A percentile compares a stretch with the other conserved stretches of the same genome.
Evolutionary conservation across 1,140 invertebrate species (phyloP).

Genomic region (Goniozus legneri): DNA sequence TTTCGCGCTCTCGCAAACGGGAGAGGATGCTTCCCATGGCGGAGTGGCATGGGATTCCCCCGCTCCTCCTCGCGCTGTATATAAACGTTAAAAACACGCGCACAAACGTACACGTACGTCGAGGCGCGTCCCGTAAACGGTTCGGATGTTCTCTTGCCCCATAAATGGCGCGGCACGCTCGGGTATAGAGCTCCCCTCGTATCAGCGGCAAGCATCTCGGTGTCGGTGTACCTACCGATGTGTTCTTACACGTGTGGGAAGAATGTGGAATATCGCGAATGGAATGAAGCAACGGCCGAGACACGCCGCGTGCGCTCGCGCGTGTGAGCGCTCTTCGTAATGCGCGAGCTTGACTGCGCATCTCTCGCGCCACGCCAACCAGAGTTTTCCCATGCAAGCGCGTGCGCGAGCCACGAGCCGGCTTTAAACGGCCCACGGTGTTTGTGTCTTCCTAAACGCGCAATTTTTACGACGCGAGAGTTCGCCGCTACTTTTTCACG

Average conservation of each 20-base stretch:
- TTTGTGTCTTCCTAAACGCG: background rate
- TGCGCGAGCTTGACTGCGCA: too few relatives aligned
- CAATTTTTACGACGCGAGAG: background rate
- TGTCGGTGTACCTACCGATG: constrained; percentile 36
- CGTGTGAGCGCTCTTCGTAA: constrained; percentile 19
- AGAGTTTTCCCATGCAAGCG: too few relatives aligned
- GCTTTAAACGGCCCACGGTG: too few relatives aligned
- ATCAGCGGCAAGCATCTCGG: constrained; percentile 46
- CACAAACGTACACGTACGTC: too few relatives aligned
- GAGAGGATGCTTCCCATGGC: too few relatives aligned
- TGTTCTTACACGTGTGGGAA: constrained; percentile 50
- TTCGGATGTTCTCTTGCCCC: constrained; percentile 42
- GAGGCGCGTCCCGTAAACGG: constrained; percentile 35
- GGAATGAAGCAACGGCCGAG: constrained; percentile 46
- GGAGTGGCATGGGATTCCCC: too few relatives aligned
- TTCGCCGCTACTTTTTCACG: too few relatives aligned
- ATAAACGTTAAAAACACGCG: background rate
- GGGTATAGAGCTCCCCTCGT: constrained; percentile 17
- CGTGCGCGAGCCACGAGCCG: constrained; percentile 23
- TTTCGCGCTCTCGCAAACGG: too few relatives aligned
- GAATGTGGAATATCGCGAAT: constrained; percentile 52
- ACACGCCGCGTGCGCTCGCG: constrained; percentile 24
- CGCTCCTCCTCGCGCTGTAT: background rate
- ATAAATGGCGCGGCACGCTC: constrained; percentile 29
- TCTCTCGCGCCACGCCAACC: too few relatives aligned